Evolutionary conservation across 2,888 invertebrate species (phyloP).

Genomic region (Thymelicus acteon): DNA sequence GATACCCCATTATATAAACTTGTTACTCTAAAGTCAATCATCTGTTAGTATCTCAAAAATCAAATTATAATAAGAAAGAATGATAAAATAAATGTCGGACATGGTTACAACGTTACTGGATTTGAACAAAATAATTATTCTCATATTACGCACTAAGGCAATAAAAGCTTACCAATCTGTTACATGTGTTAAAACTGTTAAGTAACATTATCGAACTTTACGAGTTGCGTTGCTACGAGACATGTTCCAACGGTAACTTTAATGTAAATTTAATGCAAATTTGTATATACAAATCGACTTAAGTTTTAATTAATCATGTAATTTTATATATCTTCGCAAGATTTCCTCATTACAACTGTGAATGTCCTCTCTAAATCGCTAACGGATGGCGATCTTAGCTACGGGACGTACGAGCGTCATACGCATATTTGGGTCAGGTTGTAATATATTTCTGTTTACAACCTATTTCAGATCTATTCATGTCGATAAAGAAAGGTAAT

Average conservation of each 20-base stretch:
- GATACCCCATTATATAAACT: no score
- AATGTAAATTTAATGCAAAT: not conserved
- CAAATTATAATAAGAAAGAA: not conserved
- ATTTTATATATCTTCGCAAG: not conserved
- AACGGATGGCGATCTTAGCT: conserved; percentile 24
- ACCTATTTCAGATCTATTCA: conserved; percentile 71
- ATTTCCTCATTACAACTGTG: not conserved
- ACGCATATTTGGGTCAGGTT: conserved; percentile 74
- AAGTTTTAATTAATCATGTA: not conserved
- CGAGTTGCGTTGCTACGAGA: not conserved
- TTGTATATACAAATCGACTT: not conserved
- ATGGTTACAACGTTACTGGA: not conserved
- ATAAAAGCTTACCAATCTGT: conserved; percentile 1
- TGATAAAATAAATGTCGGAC: not conserved
- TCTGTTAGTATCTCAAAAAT: not conserved
- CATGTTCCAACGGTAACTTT: no score
- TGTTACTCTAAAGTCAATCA: no score
- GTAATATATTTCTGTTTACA: conserved; percentile 71
- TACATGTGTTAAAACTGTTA: not conserved
- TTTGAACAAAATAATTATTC: not conserved
- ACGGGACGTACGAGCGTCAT: conserved; percentile 62
- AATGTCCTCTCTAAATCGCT: not conserved
- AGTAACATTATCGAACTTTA: not conserved
- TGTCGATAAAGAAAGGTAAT: conserved; percentile 47
- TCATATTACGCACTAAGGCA: not conserved